A percentile compares a stretch with the other conserved stretches of the same genome.
Conservation (phyloP, 2,888 invertebrate species). For the Agrotis clavis region DNA sequence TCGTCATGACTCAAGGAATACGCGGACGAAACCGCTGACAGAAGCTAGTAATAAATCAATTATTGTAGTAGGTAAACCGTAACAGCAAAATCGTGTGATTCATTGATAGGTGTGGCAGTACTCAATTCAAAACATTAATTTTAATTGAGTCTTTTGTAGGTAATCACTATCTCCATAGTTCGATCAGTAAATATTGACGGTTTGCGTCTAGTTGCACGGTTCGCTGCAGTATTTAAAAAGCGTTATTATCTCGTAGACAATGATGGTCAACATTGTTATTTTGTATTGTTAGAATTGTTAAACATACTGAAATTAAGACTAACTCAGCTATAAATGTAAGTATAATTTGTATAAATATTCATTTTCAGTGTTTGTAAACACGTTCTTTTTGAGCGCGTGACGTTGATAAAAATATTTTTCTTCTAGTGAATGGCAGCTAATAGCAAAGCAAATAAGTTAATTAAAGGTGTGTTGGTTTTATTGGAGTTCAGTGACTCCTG, state of each 20-base stretch:
- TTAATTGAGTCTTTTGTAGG: slow-evolving; percentile 20
- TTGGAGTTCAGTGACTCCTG: slow-evolving; percentile 65
- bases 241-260: slow-evolving; percentile 37
- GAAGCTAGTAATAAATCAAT: background rate
- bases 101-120: slow-evolving; percentile 19
- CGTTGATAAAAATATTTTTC: slow-evolving; percentile 28
- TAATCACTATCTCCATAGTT: slow-evolving; percentile 20
- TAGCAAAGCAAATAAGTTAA: slow-evolving; percentile 13
- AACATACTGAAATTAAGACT: slow-evolving; percentile 49
- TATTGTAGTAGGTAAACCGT: slow-evolving; percentile 7
- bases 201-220: slow-evolving; percentile 22
- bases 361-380: slow-evolving; percentile 32
- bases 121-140: slow-evolving; percentile 13
- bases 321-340: slow-evolving; percentile 16
- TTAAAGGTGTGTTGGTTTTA: slow-evolving; percentile 44
- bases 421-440: slow-evolving; percentile 19
- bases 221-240: slow-evolving; percentile 40
- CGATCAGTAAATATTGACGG: slow-evolving; percentile 37
- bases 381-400: slow-evolving; percentile 5
- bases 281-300: slow-evolving; percentile 45
- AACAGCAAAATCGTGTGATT: slow-evolving; percentile 26
- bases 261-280: slow-evolving; percentile 34
- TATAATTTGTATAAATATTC: slow-evolving; percentile 5
- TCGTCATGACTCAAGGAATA: too few relatives aligned
- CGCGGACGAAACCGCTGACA: too few relatives aligned